These are phyloP conservation scores for Callospermophilus lateralis DNA, from an alignment of 2,113 vertebrate species.

Conservation along the genomic window DNA sequence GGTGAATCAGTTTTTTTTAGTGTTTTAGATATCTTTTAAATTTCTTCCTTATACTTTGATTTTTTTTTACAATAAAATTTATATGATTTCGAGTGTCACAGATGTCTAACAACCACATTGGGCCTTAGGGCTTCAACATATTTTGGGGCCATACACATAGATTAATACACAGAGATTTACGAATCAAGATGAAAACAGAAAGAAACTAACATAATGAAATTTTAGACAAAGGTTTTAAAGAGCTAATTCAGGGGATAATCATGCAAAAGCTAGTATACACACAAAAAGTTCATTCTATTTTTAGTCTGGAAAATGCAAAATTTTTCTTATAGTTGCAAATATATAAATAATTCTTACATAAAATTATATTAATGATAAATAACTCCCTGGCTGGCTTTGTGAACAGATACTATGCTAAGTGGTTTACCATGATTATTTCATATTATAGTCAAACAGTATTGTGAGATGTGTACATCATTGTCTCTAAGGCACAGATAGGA, in stretches of 20 bases:
- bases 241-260: not conserved
- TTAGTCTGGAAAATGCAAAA: not conserved
- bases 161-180: not conserved
- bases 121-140: not conserved
- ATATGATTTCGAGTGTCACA: too few species aligned
- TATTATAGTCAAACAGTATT: not conserved
- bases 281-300: not conserved
- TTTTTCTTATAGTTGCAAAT: not conserved
- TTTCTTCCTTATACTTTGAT: too few species aligned
- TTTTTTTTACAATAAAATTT: too few species aligned
- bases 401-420: not conserved
- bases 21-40: too few species aligned
- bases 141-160: not conserved
- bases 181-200: slow-evolving; percentile 35
- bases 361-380: not conserved
- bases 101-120: not conserved
- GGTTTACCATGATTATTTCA: not conserved
- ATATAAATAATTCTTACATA: not conserved
- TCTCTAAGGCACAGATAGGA: not conserved
- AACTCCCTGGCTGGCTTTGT: not conserved
- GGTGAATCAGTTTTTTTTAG: too few species aligned
- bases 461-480: not conserved
- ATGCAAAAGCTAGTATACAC: not conserved
- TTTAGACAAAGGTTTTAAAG: not conserved
- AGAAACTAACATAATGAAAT: not conserved